Evolutionary conservation across 2,888 invertebrate genomes (phyloP).

Genomic region (Frankliniella fusca): DNA sequence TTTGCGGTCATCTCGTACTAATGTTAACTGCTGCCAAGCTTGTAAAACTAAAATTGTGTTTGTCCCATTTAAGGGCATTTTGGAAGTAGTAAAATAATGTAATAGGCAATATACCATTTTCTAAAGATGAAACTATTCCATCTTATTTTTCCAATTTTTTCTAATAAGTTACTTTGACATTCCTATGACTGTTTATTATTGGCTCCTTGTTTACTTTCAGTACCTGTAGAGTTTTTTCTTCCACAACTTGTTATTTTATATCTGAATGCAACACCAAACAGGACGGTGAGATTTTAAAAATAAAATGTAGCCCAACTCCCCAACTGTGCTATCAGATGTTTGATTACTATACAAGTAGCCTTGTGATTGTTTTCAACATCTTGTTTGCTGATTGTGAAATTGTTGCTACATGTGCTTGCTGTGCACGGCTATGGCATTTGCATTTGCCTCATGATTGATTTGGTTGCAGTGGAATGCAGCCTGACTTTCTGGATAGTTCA

Average conservation of each 20-base stretch:
- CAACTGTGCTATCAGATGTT: too few relatives aligned
- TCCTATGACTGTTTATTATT: too few relatives aligned
- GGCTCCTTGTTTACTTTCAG: too few relatives aligned
- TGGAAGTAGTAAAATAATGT: too few relatives aligned
- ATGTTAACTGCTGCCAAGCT: background rate
- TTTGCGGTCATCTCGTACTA: background rate
- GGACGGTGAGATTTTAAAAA: background rate
- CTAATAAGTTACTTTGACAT: too few relatives aligned
- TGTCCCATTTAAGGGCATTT: too few relatives aligned
- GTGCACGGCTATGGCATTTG: background rate
- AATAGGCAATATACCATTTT: too few relatives aligned
- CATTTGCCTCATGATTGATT: background rate
- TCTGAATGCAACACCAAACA: conserved; percentile 10
- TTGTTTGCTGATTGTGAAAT: background rate
- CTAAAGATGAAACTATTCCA: too few relatives aligned
- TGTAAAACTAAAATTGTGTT: background rate
- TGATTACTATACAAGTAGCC: too few relatives aligned
- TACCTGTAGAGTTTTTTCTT: too few relatives aligned
- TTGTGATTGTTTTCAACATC: background rate
- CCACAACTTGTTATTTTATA: background rate
- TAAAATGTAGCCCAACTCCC: too few relatives aligned
- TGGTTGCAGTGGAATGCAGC: background rate
- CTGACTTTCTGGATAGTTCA: background rate
- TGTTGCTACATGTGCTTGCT: conserved; percentile 7
- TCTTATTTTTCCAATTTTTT: too few relatives aligned